A percentile compares a stretch with the other conserved stretches of the same genome.
Evolutionary conservation across 1,140 invertebrate species (phyloP).

Genomic region (Limonius californicus): DNA sequence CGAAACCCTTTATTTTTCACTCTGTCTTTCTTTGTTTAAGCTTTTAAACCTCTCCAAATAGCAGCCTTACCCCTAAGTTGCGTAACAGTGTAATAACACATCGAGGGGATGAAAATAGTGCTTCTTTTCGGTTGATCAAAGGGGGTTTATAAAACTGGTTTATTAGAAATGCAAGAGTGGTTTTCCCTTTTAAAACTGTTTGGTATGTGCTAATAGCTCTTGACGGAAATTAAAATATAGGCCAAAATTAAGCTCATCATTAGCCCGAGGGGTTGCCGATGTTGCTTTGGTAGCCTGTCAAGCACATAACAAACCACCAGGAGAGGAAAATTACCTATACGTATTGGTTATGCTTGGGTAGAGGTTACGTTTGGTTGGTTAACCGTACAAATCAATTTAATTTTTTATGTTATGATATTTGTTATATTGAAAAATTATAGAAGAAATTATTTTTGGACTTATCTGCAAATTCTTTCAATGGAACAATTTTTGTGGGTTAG

Average conservation of each 20-base stretch:
- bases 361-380: no score
- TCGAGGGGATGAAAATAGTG: neutral
- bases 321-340: no score
- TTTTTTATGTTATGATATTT: no score
- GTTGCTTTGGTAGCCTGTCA: neutral
- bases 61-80: neutral
- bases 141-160: slow-evolving; percentile 3
- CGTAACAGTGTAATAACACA: neutral
- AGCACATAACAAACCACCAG: no score
- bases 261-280: neutral
- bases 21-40: neutral
- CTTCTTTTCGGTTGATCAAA: neutral
- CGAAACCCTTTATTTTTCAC: neutral
- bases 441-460: no score
- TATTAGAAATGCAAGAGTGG: slow-evolving; percentile 11
- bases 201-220: slow-evolving; percentile 5
- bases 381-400: no score
- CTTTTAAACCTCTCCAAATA: neutral
- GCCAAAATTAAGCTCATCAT: neutral
- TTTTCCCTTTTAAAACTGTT: neutral
- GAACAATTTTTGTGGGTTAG: no score
- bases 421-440: no score
- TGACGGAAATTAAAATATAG: slow-evolving; percentile 7
- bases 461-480: no score
- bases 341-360: no score